Evolutionary conservation across 2,113 vertebrate species (phyloP), one percentile per base, ranked within the genome.

Genomic region (Microtus oregoni): DNA sequence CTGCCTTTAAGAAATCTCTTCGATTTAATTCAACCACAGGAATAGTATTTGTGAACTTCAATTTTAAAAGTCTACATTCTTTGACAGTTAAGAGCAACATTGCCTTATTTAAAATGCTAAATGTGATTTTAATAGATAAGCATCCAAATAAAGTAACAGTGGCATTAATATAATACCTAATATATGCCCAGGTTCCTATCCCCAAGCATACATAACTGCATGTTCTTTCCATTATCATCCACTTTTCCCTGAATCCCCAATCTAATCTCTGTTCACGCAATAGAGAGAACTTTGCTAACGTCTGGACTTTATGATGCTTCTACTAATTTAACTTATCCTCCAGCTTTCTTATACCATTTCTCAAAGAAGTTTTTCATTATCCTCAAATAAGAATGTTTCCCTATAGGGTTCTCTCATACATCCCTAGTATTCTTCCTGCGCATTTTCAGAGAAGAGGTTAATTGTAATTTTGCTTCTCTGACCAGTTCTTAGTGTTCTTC

Each of bases 41-140:
- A 61, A 81, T 78, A 78, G 35, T 19, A 10, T 70, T 95, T 67
- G 35, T 3, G 7, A 61, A 6, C 38, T 87, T 47, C 15, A 63
- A 30, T n/a, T 79, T 32, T 67, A 86, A 86, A 89, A 85, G 11
- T 77, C 55, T 63, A 58, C 3, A 14, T 65, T 52, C 1, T 61
- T 1, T 24, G 19, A 17, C 41, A 15, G n/a, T 72, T 85, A 67
- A 35, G 44, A 92, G 86, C 72, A 67, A 0, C 19, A 75, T 38
- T 22, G 41, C 83, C 50, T 47, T 94, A 58, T 90, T 82, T 35
- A 94, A 76, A 76, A 72, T 50, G 65, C 52, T 81, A 96, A 22
- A 44, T 90, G 35, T 44, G 3, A 8, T 76, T 90, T 92, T 13
- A 82, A 77, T 52, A 95, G 1, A 5, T 52, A 65, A 0, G 24